Percentiles rank a stretch among this genome's conserved stretches.
Conservation (phyloP, 2,888 invertebrate species). For the Phortica magna region DNA sequence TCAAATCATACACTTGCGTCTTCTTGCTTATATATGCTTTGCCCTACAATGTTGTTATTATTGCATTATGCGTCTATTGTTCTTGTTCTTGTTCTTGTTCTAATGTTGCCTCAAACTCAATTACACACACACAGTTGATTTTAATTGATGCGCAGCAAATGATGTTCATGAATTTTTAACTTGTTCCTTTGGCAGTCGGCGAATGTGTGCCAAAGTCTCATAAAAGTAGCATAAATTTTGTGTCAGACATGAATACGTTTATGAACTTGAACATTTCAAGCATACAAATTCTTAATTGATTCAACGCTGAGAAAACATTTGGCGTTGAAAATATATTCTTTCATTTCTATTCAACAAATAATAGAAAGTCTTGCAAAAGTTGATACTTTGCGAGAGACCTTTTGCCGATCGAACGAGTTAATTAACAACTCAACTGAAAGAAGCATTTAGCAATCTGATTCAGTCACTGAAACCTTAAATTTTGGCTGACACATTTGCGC, state of each 20-base stretch:
- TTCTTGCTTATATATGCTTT: background rate
- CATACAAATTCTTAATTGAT: background rate
- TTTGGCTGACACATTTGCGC: background rate
- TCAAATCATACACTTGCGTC: conserved; percentile 28
- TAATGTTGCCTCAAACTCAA: background rate
- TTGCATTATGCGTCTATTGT: background rate
- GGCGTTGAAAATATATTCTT: background rate
- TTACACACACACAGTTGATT: background rate
- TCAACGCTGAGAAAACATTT: background rate
- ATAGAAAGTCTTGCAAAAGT: background rate
- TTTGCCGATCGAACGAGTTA: background rate
- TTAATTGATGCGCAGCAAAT: conserved; percentile 66
- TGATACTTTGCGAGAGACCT: background rate
- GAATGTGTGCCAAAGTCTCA: conserved; percentile 36
- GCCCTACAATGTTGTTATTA: background rate
- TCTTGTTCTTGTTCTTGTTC: background rate
- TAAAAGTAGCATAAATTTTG: conserved; percentile 55
- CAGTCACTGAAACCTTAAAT: background rate
- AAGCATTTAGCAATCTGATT: background rate
- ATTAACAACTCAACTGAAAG: background rate
- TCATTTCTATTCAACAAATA: background rate
- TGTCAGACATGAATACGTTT: background rate
- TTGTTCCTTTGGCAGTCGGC: background rate
- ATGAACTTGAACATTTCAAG: conserved; percentile 42
- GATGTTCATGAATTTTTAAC: conserved; percentile 35